Evolutionary conservation across 1,140 invertebrate genomes (phyloP).

Genomic region (Drosophila rhopaloa): DNA sequence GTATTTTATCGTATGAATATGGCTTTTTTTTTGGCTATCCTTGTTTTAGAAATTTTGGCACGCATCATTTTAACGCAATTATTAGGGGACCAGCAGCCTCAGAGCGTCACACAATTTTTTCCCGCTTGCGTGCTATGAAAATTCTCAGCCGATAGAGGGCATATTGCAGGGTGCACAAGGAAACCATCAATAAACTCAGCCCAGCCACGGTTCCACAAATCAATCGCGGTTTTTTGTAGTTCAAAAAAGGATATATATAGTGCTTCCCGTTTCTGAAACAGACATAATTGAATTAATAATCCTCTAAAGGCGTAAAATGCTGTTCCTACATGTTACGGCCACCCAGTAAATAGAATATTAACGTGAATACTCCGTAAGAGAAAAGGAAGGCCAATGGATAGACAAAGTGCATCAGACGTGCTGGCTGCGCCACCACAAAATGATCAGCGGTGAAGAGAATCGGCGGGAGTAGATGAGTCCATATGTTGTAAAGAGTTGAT

Average conservation of each 20-base stretch:
- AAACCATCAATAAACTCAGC: background rate
- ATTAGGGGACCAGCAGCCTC: background rate
- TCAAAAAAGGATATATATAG: slow-evolving; percentile 38
- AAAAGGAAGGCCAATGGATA: slow-evolving; percentile 87
- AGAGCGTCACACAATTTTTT: slow-evolving; percentile 15
- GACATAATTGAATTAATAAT: background rate
- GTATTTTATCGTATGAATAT: background rate
- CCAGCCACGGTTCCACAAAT: fast-evolving
- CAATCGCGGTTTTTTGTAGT: slow-evolving; percentile 9
- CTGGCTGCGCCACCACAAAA: slow-evolving; percentile 88
- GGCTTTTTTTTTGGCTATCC: background rate
- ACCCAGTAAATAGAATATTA: slow-evolving; percentile 89
- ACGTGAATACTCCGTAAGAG: slow-evolving; percentile 88
- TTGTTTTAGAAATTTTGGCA: slow-evolving; percentile 1
- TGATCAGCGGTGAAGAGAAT: slow-evolving; percentile 89
- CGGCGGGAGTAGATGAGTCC: slow-evolving; percentile 89
- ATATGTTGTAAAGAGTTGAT: slow-evolving; percentile 85
- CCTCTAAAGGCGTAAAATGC: background rate
- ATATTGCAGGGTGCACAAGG: slow-evolving; percentile 31
- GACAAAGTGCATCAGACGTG: slow-evolving; percentile 88
- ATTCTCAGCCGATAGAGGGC: slow-evolving; percentile 51
- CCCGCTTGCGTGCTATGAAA: slow-evolving; percentile 33
- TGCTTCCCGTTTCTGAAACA: slow-evolving; percentile 14
- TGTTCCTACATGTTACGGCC: slow-evolving; percentile 86
- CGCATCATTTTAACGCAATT: slow-evolving; percentile 4